Percentiles rank a stretch among this genome's conserved stretches.
Evolutionary conservation across 2,888 invertebrate species (phyloP).

Genomic region (Brachyopa scutellaris): DNA sequence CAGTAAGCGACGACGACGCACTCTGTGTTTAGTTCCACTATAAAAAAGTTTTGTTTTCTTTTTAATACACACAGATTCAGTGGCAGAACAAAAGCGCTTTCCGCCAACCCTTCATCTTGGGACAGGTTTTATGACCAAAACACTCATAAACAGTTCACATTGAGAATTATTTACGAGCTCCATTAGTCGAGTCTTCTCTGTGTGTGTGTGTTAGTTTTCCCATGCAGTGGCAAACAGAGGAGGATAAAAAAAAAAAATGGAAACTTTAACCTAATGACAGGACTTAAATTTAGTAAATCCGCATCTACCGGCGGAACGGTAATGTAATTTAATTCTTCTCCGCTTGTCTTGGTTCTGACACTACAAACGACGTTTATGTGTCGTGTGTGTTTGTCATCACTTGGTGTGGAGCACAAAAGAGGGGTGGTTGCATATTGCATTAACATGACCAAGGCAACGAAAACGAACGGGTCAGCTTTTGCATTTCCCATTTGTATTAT

Average conservation of each 20-base stretch:
- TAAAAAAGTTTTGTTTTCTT: too few relatives aligned
- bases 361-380: slow-evolving; percentile 4
- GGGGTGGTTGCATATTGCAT: slow-evolving; percentile 49
- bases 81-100: neutral
- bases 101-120: slow-evolving; percentile 32
- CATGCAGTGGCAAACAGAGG: neutral
- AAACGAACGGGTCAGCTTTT: slow-evolving; percentile 12
- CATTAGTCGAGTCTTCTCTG: slow-evolving; percentile 64
- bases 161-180: slow-evolving; percentile 65
- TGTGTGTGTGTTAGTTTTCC: slow-evolving; percentile 14
- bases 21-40: slow-evolving; percentile 2
- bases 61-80: neutral
- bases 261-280: slow-evolving; percentile 68
- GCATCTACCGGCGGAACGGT: neutral
- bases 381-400: slow-evolving; percentile 31
- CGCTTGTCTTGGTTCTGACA: neutral
- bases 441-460: slow-evolving; percentile 49
- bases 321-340: slow-evolving; percentile 7
- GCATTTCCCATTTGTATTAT: neutral
- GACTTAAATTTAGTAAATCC: slow-evolving; percentile 54
- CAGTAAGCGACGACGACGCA: slow-evolving; percentile 26
- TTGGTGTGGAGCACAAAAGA: neutral
- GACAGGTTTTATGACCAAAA: slow-evolving; percentile 66
- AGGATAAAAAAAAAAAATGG: neutral
- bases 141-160: slow-evolving; percentile 67